A percentile compares a stretch with the other conserved stretches of the same genome.
Evolutionary conservation across 2,797 vertebrate genomes (phyloP).

Genomic region (Epinephelus awoara): DNA sequence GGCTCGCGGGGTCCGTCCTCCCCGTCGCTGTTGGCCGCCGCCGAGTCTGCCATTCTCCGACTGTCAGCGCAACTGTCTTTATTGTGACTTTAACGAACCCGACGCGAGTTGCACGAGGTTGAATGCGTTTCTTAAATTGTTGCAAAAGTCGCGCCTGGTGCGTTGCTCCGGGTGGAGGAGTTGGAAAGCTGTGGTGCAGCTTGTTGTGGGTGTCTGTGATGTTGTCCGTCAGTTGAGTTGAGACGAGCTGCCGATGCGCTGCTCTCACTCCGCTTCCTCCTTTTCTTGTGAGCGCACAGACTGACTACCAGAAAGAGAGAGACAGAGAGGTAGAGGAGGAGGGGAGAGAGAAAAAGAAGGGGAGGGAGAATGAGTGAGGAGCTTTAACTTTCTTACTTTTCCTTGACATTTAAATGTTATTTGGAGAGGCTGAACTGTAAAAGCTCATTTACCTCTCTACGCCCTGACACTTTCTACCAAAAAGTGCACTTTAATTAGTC

Average conservation of each 20-base stretch:
- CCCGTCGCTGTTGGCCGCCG: constrained; percentile 85
- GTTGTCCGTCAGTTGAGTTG: constrained; percentile 12
- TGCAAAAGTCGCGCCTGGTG: neutral
- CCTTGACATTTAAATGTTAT: constrained; percentile 13
- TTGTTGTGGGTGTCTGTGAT: constrained; percentile 9
- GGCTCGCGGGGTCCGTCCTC: constrained; percentile 87
- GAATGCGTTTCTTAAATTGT: neutral
- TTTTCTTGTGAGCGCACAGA: constrained; percentile 60
- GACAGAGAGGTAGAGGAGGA: neutral
- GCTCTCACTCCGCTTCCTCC: constrained; percentile 66
- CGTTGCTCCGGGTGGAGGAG: neutral
- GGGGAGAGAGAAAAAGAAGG: constrained; percentile 8
- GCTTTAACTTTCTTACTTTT: neutral
- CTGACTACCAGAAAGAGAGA: constrained; percentile 18
- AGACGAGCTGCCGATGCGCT: constrained; percentile 42
- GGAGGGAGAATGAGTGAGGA: neutral
- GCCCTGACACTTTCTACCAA: neutral
- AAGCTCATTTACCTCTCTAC: neutral
- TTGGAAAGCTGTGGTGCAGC: neutral
- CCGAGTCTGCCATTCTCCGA: constrained; percentile 79
- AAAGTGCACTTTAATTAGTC: constrained; percentile 5
- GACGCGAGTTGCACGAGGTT: constrained; percentile 24
- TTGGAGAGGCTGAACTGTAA: neutral
- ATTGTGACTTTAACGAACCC: neutral
- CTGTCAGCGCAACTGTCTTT: constrained; percentile 23